Evolutionary conservation across 2,113 vertebrate genomes (phyloP), one percentile per base, ranked within the genome.

Genomic region (Pseudorectes ferrugineus): DNA sequence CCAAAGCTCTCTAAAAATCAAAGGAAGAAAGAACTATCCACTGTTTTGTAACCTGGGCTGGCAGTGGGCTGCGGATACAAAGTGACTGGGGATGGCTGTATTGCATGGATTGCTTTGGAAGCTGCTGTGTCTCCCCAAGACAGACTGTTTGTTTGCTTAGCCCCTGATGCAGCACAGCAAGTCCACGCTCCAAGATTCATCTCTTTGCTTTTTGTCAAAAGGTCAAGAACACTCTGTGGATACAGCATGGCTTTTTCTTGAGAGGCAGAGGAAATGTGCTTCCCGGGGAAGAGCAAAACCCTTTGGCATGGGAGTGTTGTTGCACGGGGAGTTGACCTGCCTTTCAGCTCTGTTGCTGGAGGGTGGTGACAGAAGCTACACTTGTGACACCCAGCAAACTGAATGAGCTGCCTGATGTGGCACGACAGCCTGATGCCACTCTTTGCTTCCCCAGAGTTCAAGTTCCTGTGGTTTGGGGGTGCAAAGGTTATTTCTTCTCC

Each of bases 1-100:
- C 12, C 52, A 87, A 91, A 91, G 46, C 29, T 54, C n/a, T 84
- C 55, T 71, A 35, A 91, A 92, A 94, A 31, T 74, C 79, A 70
- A 68, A 92, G 65, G 49, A 86, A 83, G 29, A 7, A 83, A 70
- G 58, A 92, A 15, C 51, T 66, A 51, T 6, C n/a, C 38, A 33
- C 14, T 71, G 42, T 61, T 84, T 57, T 55, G n/a, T 65, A 83
- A 45, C 21, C n/a, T 54, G 15, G 46, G 42, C 76, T 81, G 84
- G 29, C 36, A 57, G 49, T 28, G 23, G 40, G 40, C 78, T 82
- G 38, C 65, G 82, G 72, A 90, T 29, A 59, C 22, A 35, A n/a
- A 68, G 72, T 72, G 57, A 8, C 72, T 38, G 26, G 31, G 38
- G 38, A 14, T 38, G 36, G 28, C 59, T 80, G 12, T 24, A 33